Evolutionary conservation across 2,888 invertebrate genomes (phyloP).

Genomic region (Scotopteryx bipunctaria): DNA sequence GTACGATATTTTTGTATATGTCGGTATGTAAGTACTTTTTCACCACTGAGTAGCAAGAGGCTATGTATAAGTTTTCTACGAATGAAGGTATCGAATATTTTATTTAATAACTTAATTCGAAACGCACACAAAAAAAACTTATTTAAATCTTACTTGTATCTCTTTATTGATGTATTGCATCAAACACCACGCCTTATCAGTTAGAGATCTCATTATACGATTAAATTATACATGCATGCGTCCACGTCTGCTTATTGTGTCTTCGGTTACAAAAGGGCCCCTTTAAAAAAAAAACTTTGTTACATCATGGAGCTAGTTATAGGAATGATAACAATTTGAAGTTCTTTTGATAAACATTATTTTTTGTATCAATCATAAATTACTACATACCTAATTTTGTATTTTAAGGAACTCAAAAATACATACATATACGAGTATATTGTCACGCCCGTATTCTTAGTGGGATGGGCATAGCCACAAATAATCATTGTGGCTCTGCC

Average conservation of each 20-base stretch:
- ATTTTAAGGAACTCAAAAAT: no score
- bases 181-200: constrained; percentile 24
- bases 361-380: background rate
- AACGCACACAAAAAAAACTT: background rate
- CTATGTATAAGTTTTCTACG: no score
- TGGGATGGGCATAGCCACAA: no score
- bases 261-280: constrained; percentile 23
- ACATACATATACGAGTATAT: no score
- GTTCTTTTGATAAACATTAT: background rate
- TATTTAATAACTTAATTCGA: no score
- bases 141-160: background rate
- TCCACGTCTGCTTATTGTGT: constrained; percentile 10
- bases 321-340: background rate
- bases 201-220: constrained; percentile 28
- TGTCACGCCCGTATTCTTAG: no score
- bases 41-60: no score
- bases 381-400: background rate
- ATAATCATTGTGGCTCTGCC: no score
- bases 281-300: background rate
- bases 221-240: constrained; percentile 24
- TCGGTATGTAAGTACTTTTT: no score
- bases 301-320: background rate
- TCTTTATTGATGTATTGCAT: constrained; percentile 9
- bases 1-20: background rate
- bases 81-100: no score